These are phyloP conservation scores for Osmerus mordax DNA, from an alignment of 2,113 vertebrate species.

Conservation along the genomic window DNA sequence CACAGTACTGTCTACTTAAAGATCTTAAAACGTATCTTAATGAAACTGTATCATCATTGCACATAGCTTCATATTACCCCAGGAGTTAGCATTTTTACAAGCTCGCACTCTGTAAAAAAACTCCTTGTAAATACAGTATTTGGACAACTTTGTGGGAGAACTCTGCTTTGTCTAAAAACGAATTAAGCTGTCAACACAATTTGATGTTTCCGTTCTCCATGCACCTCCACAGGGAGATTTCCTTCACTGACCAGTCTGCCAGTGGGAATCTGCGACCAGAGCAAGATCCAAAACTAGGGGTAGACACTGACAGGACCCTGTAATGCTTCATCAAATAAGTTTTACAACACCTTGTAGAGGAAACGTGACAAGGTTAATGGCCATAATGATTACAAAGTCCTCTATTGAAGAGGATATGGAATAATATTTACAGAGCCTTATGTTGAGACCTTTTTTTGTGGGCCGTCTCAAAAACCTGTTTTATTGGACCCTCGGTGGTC, in stretches of 20 bases:
- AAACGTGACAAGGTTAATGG: conserved; percentile 31
- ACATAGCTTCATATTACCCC: too few species aligned
- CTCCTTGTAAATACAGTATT: conserved; percentile 2
- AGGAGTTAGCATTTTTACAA: background rate
- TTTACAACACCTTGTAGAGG: conserved; percentile 38
- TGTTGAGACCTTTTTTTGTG: conserved; percentile 32
- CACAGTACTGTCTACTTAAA: too few species aligned
- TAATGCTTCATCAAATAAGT: conserved; percentile 41
- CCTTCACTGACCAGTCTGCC: background rate
- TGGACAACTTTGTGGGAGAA: conserved; percentile 3
- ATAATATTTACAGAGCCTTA: conserved; percentile 41
- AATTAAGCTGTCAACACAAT: conserved; percentile 43
- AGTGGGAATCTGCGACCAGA: background rate
- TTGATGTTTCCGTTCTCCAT: conserved; percentile 23
- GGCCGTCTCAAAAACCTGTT: background rate
- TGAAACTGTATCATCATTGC: too few species aligned
- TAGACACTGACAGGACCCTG: conserved; percentile 26
- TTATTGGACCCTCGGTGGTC: background rate
- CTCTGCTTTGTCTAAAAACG: conserved; percentile 18
- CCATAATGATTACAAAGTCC: conserved; percentile 20
- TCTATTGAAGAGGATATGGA: conserved; percentile 26
- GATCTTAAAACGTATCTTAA: too few species aligned
- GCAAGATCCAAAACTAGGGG: background rate
- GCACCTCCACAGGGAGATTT: conserved; percentile 15
- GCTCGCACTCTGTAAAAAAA: background rate